Percentiles rank a stretch among this genome's conserved stretches.
phyloP scores from a whole-genome alignment of 2,888 invertebrate species.

The Metacarcinus magister region DNA sequence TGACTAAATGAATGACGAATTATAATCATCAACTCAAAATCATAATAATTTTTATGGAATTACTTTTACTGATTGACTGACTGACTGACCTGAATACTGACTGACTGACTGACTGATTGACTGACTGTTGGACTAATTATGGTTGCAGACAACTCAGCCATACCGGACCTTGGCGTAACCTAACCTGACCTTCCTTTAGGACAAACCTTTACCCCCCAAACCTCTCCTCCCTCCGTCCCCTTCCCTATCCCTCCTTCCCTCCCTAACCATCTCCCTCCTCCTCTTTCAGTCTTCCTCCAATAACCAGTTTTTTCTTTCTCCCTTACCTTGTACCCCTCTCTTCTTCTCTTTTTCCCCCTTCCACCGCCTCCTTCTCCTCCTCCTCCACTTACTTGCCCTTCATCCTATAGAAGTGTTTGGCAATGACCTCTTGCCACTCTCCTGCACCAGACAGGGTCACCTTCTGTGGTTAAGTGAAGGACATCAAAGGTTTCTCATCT shows the following conservation, averaged over 20 bases:
- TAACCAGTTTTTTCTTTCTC: background rate
- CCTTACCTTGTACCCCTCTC: background rate
- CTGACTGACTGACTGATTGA: background rate
- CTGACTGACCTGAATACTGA: background rate
- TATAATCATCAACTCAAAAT: too few species aligned
- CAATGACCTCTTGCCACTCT: slow-evolving; percentile 7
- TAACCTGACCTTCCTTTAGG: slow-evolving; percentile 30
- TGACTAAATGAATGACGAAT: background rate
- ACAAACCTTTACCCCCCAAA: background rate
- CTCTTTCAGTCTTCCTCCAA: background rate
- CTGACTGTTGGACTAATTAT: background rate
- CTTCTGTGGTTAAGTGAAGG: slow-evolving; percentile 33
- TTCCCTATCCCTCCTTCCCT: background rate
- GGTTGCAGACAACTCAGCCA: background rate
- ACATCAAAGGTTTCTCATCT: background rate
- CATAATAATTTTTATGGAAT: too few species aligned
- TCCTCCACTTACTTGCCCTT: slow-evolving; percentile 10
- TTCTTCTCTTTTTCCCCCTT: background rate
- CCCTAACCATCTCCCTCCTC: slow-evolving; percentile 27
- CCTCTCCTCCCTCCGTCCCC: background rate
- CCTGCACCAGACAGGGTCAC: slow-evolving; percentile 35
- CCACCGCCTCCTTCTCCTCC: background rate
- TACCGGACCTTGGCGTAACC: slow-evolving; percentile 18
- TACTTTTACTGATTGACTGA: background rate
- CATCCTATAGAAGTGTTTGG: slow-evolving; percentile 31